These are phyloP conservation scores for Rhinogobio ventralis DNA, from an alignment of 2,797 vertebrate species.

Conservation along the genomic window DNA sequence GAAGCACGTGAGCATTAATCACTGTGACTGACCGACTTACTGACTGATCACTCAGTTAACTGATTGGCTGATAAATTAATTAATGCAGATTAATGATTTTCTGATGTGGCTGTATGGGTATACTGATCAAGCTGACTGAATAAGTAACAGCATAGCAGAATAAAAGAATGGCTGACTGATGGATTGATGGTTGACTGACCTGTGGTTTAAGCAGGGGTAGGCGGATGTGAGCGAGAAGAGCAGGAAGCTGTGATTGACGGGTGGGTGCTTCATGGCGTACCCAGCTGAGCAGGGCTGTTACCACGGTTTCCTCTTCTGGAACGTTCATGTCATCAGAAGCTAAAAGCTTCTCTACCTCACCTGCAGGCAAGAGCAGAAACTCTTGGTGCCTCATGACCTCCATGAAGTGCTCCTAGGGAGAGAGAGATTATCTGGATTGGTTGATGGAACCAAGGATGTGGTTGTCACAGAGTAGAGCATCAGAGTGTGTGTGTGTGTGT, in stretches of 20 bases:
- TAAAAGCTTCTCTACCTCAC: constrained; percentile 93
- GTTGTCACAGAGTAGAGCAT: neutral
- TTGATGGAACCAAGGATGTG: constrained; percentile 2
- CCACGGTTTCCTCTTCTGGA: constrained; percentile 93
- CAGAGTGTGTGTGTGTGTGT: neutral
- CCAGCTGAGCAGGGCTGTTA: constrained; percentile 94
- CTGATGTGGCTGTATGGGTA: neutral
- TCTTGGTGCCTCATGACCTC: constrained; percentile 96
- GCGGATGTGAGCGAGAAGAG: constrained; percentile 89
- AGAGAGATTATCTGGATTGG: constrained; percentile 18
- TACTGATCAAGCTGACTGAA: neutral
- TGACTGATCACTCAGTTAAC: constrained; percentile 11
- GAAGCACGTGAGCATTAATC: neutral
- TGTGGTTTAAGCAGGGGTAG: constrained; percentile 94
- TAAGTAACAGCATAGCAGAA: constrained; percentile 2
- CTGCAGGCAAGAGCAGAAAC: constrained; percentile 90
- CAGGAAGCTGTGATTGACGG: constrained; percentile 86
- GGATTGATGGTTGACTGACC: constrained; percentile 74
- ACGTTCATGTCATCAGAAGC: constrained; percentile 98
- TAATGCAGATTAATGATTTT: constrained; percentile 29
- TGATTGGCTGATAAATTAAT: neutral
- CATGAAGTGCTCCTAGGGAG: constrained; percentile 92
- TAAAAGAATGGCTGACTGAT: neutral
- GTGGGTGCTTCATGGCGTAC: constrained; percentile 84
- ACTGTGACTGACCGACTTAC: constrained; percentile 1